Conservation (phyloP, 1,140 invertebrate species). For the Drosophila carrolli region DNA sequence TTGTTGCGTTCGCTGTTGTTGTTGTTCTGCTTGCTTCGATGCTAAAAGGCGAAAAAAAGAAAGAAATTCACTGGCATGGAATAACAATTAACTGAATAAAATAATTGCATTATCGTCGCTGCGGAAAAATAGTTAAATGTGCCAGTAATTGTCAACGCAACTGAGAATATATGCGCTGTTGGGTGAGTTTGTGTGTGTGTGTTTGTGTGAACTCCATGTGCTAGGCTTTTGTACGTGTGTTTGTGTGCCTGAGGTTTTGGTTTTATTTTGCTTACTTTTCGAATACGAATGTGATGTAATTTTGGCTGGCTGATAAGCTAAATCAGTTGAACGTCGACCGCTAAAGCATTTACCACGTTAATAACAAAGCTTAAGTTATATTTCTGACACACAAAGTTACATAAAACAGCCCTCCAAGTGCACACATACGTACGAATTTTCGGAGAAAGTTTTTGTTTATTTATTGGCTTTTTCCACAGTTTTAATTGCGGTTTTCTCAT, state of each 20-base stretch:
- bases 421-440: conserved; percentile 3
- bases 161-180: conserved; percentile 10
- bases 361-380: conserved; percentile 2
- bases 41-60: not conserved
- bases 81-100: conserved; percentile 23
- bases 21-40: not conserved
- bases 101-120: conserved; percentile 6
- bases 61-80: not conserved
- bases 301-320: conserved; percentile 41
- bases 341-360: not conserved
- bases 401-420: conserved; percentile 28
- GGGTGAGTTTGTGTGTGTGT: not conserved
- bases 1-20: conserved; percentile 14
- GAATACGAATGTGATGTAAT: conserved; percentile 63
- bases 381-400: conserved; percentile 23
- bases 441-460: conserved; percentile 33
- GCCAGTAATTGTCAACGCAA: conserved; percentile 6
- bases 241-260: conserved; percentile 13
- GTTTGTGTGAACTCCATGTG: conserved; percentile 11
- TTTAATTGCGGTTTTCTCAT: conserved; percentile 1
- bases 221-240: not conserved
- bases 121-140: conserved; percentile 7
- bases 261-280: conserved; percentile 8
- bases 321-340: conserved; percentile 13
- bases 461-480: conserved; percentile 9